Percentiles rank a stretch among this genome's conserved stretches.
phyloP scores from a whole-genome alignment of 2,888 invertebrate species.

The Galeruca laticollis region DNA sequence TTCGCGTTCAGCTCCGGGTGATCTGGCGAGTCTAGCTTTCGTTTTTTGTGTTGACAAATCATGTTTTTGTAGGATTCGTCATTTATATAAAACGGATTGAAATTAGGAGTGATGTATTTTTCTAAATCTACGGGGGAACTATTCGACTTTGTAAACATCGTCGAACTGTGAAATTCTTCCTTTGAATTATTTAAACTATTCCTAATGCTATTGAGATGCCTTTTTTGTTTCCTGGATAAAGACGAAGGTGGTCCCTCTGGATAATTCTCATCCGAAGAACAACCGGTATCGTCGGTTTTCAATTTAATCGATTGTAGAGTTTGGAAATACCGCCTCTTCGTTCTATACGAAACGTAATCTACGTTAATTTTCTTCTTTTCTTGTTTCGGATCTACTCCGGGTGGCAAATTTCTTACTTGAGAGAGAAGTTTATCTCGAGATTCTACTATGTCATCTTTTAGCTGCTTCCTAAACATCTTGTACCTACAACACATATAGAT shows the following conservation, averaged over 20 bases:
- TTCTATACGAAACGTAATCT: slow-evolving; percentile 64
- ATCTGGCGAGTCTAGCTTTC: slow-evolving; percentile 78
- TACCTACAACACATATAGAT: slow-evolving; percentile 63
- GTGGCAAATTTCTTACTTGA: slow-evolving; percentile 75
- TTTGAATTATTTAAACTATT: slow-evolving; percentile 60
- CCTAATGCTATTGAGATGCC: slow-evolving; percentile 68
- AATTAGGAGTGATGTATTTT: slow-evolving; percentile 61
- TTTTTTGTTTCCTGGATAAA: slow-evolving; percentile 72
- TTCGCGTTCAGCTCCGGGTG: slow-evolving; percentile 83
- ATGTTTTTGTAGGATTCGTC: slow-evolving; percentile 79
- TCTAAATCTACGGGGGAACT: slow-evolving; percentile 63
- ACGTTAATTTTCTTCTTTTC: slow-evolving; percentile 55
- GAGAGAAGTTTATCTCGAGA: slow-evolving; percentile 80
- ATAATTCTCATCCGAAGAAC: slow-evolving; percentile 80
- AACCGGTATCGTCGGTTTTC: slow-evolving; percentile 76
- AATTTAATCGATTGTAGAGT: slow-evolving; percentile 78
- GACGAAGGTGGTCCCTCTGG: slow-evolving; percentile 76
- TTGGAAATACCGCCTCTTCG: slow-evolving; percentile 70
- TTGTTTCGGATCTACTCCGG: slow-evolving; percentile 68
- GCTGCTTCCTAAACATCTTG: slow-evolving; percentile 70
- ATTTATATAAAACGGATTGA: slow-evolving; percentile 69
- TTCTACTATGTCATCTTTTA: slow-evolving; percentile 80
- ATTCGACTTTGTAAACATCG: slow-evolving; percentile 61
- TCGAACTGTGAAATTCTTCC: slow-evolving; percentile 66
- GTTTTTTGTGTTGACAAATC: slow-evolving; percentile 77